phyloP scores from a whole-genome alignment of 2,113 vertebrate species.

The Corythornis cristatus region DNA sequence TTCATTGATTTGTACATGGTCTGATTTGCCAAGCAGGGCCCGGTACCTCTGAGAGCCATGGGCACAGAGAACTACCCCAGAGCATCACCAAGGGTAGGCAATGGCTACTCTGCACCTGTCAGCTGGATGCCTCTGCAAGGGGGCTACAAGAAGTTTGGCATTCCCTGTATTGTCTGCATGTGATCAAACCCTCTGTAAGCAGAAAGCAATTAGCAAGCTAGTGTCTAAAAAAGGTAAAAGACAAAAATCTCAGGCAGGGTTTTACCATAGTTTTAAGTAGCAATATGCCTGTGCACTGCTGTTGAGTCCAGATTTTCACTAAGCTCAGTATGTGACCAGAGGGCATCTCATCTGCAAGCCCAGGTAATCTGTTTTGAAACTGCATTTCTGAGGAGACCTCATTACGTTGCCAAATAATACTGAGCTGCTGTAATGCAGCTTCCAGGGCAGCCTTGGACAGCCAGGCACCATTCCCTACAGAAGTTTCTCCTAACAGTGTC shows the following conservation, averaged over 20 bases:
- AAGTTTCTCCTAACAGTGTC: background rate
- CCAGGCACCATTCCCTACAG: background rate
- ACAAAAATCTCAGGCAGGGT: background rate
- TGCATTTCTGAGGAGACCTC: slow-evolving; percentile 14
- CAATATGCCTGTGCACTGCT: background rate
- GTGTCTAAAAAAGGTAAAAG: background rate
- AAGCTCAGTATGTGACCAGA: background rate
- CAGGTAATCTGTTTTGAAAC: slow-evolving; percentile 11
- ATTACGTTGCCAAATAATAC: background rate
- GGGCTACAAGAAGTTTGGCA: background rate
- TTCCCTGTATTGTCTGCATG: background rate
- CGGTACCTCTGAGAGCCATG: background rate
- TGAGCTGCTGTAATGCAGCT: background rate
- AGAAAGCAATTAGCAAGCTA: background rate
- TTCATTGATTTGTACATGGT: background rate
- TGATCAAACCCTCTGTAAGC: background rate
- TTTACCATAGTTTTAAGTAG: background rate
- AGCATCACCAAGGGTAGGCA: background rate
- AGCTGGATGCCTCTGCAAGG: background rate
- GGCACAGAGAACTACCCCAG: background rate
- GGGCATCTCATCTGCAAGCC: background rate
- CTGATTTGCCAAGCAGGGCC: background rate
- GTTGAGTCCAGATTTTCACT: background rate
- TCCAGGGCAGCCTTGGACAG: background rate
- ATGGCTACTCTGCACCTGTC: background rate